Conservation (phyloP, 1,140 invertebrate species). For the Eriocheir sinensis region DNA sequence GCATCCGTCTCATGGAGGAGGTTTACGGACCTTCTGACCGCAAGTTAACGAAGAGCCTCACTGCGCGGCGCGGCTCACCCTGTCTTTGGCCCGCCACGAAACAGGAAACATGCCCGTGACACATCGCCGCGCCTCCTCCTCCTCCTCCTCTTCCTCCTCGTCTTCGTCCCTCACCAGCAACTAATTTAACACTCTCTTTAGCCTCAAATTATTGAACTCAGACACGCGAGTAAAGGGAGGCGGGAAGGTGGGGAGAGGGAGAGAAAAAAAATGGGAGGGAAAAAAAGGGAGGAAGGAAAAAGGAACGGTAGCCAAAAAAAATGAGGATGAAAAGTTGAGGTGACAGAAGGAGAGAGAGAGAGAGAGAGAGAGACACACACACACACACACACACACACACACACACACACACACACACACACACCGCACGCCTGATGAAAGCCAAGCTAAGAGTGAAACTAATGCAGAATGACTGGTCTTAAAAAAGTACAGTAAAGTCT, state of each 20-base stretch:
- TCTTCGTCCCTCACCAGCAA: background rate
- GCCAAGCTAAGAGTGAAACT: constrained; percentile 4
- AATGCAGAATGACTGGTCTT: constrained; percentile 13
- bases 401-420: no score
- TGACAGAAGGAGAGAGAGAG: background rate
- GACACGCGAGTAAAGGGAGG: background rate
- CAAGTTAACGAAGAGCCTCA: no score
- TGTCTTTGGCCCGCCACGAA: no score
- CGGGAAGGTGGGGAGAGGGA: background rate
- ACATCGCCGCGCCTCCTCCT: background rate
- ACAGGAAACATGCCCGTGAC: no score
- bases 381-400: no score
- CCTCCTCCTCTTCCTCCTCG: background rate
- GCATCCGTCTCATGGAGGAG: no score
- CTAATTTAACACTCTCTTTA: background rate
- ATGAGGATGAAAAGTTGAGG: background rate
- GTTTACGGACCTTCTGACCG: no score
- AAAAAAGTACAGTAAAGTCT: background rate
- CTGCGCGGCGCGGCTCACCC: no score
- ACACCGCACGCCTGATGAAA: background rate
- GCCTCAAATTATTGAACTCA: background rate
- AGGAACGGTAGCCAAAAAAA: background rate
- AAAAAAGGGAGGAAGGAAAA: background rate
- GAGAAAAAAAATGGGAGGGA: background rate
- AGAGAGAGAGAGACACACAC: background rate